Percentiles rank a stretch among this genome's conserved stretches.
These are phyloP conservation scores for Caenorhabditis sulstoni DNA, from an alignment of 2,888 invertebrate genomes.

Conservation along the genomic window DNA sequence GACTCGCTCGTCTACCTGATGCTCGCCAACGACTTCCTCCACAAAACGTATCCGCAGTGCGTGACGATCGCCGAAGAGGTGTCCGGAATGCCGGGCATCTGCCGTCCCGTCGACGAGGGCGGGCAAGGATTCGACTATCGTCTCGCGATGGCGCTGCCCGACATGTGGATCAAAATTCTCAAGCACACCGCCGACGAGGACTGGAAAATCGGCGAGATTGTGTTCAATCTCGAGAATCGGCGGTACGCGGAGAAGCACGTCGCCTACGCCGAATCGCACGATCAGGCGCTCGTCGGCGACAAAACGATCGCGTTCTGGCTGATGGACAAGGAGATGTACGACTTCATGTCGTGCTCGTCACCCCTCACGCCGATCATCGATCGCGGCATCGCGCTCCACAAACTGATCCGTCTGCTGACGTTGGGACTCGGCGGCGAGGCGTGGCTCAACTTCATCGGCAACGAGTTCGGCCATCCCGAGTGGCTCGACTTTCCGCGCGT, in stretches of 20 bases:
- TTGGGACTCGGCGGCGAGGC: slow-evolving; percentile 87
- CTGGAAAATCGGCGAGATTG: slow-evolving; percentile 93
- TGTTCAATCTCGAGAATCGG: slow-evolving; percentile 93
- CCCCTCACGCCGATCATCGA: slow-evolving; percentile 85
- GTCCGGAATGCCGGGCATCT: slow-evolving; percentile 97
- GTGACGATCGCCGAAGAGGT: slow-evolving; percentile 99
- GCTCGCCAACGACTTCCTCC: slow-evolving; percentile 93
- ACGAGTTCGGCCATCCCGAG: slow-evolving; percentile 99
- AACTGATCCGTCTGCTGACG: slow-evolving; percentile 95
- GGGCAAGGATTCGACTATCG: slow-evolving; percentile 95
- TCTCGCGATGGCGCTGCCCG: slow-evolving; percentile 98
- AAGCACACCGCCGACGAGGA: slow-evolving; percentile 88
- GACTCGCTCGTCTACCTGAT: slow-evolving; percentile 95
- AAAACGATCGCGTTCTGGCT: slow-evolving; percentile 98
- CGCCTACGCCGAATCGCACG: slow-evolving; percentile 97
- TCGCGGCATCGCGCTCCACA: slow-evolving; percentile 95
- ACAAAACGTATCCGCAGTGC: slow-evolving; percentile 85
- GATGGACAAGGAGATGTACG: slow-evolving; percentile 81
- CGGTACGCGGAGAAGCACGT: slow-evolving; percentile 94
- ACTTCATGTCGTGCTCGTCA: slow-evolving; percentile 77
- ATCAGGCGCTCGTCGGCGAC: slow-evolving; percentile 97
- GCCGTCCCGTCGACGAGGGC: slow-evolving; percentile 93
- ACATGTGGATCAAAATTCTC: slow-evolving; percentile 92
- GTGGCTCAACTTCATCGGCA: slow-evolving; percentile 84
- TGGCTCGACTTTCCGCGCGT: slow-evolving; percentile 98